Percentiles rank a stretch among this genome's conserved stretches.
Conservation (phyloP, 1,140 invertebrate genomes). For the Drosophila nannoptera region DNA sequence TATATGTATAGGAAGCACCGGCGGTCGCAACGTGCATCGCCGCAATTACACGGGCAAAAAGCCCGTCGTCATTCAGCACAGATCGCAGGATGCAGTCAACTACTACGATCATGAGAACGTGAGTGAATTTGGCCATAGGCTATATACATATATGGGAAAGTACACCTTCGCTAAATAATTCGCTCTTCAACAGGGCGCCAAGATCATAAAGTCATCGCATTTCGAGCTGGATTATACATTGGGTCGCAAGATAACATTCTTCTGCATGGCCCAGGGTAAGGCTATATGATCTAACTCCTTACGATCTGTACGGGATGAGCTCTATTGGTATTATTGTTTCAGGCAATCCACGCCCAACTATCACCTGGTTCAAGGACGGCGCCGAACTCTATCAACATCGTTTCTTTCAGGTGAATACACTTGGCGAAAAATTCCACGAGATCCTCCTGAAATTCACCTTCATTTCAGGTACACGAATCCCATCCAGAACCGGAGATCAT, state of each 20-base stretch:
- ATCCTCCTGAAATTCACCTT: neutral
- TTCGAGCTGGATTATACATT: constrained; percentile 95
- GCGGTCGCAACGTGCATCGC: constrained; percentile 69
- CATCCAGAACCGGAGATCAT: constrained; percentile 87
- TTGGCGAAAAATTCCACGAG: too few relatives aligned
- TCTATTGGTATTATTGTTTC: neutral
- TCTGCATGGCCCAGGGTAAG: constrained; percentile 87
- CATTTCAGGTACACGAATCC: constrained; percentile 91
- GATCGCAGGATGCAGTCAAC: constrained; percentile 83
- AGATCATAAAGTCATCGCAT: constrained; percentile 92
- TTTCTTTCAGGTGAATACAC: constrained; percentile 86
- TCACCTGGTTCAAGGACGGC: constrained; percentile 96
- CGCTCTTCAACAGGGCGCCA: constrained; percentile 85
- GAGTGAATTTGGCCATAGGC: constrained; percentile 57
- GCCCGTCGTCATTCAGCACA: constrained; percentile 83
- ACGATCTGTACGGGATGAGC: too few relatives aligned
- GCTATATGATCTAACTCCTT: neutral
- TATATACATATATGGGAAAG: neutral
- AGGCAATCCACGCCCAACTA: constrained; percentile 87
- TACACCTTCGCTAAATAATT: neutral
- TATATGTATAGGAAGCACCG: constrained; percentile 62
- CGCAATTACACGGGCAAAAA: constrained; percentile 75
- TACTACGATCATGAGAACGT: constrained; percentile 89
- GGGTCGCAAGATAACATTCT: constrained; percentile 94
- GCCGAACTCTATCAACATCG: constrained; percentile 92